Conservation (phyloP, 2,888 invertebrate genomes). For the Nomada hirtipes region DNA sequence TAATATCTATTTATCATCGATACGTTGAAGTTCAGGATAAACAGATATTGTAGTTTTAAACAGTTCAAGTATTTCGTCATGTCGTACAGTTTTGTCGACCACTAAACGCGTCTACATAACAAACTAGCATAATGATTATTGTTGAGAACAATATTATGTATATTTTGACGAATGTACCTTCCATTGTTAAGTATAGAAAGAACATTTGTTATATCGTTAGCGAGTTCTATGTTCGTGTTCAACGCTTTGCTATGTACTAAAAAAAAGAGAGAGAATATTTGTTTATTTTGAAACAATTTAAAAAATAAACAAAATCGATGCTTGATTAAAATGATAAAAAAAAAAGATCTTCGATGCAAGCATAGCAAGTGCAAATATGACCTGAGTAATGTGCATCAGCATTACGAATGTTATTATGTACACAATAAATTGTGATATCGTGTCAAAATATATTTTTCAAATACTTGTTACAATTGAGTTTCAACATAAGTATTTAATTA, state of each 20-base stretch:
- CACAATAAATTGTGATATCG: slow-evolving; percentile 72
- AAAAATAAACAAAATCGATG: slow-evolving; percentile 47
- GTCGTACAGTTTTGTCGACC: slow-evolving; percentile 36
- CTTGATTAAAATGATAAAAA: slow-evolving; percentile 28
- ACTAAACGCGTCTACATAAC: slow-evolving; percentile 36
- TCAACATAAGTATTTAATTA: slow-evolving; percentile 18
- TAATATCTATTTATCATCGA: slow-evolving; percentile 8
- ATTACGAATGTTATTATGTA: slow-evolving; percentile 63
- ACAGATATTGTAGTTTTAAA: slow-evolving; percentile 42
- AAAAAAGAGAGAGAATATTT: slow-evolving; percentile 20
- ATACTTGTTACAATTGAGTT: slow-evolving; percentile 50
- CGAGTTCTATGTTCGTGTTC: slow-evolving; percentile 58
- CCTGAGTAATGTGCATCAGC: slow-evolving; percentile 37
- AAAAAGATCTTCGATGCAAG: not conserved
- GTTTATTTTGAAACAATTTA: slow-evolving; percentile 40
- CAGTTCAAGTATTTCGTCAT: slow-evolving; percentile 30
- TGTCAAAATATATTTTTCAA: slow-evolving; percentile 76
- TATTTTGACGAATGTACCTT: slow-evolving; percentile 59
- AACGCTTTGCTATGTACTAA: not conserved
- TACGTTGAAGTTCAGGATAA: slow-evolving; percentile 23
- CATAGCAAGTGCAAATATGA: slow-evolving; percentile 38
- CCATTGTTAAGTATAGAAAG: slow-evolving; percentile 51
- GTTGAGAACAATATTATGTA: slow-evolving; percentile 46
- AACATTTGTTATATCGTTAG: slow-evolving; percentile 42
- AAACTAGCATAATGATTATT: slow-evolving; percentile 52